phyloP scores from a whole-genome alignment of 2,888 invertebrate genomes.

The Mystacides longicornis region DNA sequence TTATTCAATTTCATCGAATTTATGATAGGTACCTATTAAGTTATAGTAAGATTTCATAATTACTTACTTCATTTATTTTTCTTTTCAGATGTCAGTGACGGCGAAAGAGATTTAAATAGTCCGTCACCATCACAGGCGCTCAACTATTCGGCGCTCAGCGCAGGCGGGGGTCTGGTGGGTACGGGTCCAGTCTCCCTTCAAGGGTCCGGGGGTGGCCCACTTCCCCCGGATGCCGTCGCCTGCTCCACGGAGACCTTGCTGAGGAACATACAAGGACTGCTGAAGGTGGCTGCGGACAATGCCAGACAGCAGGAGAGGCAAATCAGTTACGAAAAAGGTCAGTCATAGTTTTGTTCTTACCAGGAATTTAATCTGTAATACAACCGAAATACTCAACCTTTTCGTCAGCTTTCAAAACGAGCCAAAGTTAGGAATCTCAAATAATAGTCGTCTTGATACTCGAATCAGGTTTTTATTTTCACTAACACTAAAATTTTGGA shows the following conservation, averaged over 20 bases:
- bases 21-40: too few species aligned
- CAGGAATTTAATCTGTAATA: too few species aligned
- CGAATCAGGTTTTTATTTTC: too few species aligned
- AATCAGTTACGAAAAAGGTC: constrained; percentile 95
- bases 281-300: constrained; percentile 96
- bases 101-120: constrained; percentile 59
- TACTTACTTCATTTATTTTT: constrained; percentile 23
- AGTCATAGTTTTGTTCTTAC: constrained; percentile 29
- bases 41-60: too few species aligned
- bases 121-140: constrained; percentile 61
- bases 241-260: constrained; percentile 91
- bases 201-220: constrained; percentile 37
- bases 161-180: constrained; percentile 57
- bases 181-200: constrained; percentile 40
- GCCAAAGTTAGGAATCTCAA: too few species aligned
- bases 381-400: too few species aligned
- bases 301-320: constrained; percentile 93
- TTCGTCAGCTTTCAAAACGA: too few species aligned
- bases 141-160: constrained; percentile 62
- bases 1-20: too few species aligned
- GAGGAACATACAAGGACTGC: constrained; percentile 89
- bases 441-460: too few species aligned
- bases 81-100: constrained; percentile 67
- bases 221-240: constrained; percentile 46
- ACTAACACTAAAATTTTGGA: too few species aligned